phyloP scores from a whole-genome alignment of 2,797 vertebrate species.

The Leontocebus nigricollis region DNA sequence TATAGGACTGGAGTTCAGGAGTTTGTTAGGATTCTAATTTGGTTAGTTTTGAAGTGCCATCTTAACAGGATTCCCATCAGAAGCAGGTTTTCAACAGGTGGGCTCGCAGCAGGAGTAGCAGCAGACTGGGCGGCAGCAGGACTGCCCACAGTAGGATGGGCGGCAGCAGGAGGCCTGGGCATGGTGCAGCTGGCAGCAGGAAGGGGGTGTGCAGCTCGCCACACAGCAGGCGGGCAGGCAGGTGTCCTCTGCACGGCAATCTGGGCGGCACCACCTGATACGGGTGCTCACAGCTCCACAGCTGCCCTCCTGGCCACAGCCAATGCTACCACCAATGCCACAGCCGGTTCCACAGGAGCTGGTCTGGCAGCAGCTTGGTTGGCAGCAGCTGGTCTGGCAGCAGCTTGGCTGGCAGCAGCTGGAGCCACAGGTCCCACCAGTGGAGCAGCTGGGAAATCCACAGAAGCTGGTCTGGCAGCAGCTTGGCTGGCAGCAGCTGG shows the following conservation, averaged over 20 bases:
- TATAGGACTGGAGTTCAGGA: not conserved
- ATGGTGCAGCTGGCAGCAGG: slow-evolving; percentile 75
- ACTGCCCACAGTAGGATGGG: slow-evolving; percentile 77
- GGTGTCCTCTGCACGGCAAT: slow-evolving; percentile 69
- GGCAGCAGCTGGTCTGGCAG: slow-evolving; percentile 25
- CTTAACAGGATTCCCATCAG: not conserved
- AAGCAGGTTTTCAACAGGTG: slow-evolving; percentile 50
- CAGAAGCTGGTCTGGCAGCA: not conserved
- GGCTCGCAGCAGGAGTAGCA: slow-evolving; percentile 57
- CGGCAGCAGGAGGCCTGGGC: slow-evolving; percentile 74
- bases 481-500: not conserved
- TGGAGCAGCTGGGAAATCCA: too few species aligned
- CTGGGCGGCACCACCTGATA: slow-evolving; percentile 72
- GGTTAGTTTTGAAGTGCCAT: not conserved
- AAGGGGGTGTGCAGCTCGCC: slow-evolving; percentile 53
- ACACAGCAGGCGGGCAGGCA: slow-evolving; percentile 69
- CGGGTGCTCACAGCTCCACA: slow-evolving; percentile 29
- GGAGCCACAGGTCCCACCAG: too few species aligned
- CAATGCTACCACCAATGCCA: not conserved
- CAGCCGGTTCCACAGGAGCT: not conserved
- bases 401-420: not conserved
- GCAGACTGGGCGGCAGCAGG: slow-evolving; percentile 72
- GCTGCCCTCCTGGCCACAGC: slow-evolving; percentile 20
- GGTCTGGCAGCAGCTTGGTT: not conserved
- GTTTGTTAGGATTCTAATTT: not conserved